Percentiles rank a stretch among this genome's conserved stretches.
Conservation (phyloP, 2,797 vertebrate species). For the Meda fulgida region DNA sequence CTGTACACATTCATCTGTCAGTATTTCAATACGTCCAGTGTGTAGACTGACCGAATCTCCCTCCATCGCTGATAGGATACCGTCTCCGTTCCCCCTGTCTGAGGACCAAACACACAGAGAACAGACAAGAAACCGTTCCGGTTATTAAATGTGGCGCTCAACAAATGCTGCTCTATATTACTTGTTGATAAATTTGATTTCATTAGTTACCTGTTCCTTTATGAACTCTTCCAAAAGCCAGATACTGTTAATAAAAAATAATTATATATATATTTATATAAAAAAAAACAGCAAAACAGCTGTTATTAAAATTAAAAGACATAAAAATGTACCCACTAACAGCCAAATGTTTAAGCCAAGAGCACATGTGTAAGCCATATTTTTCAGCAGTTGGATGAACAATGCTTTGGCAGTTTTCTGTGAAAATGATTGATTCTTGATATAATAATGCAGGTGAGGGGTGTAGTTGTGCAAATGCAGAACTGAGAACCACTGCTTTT, state of each 20-base stretch:
- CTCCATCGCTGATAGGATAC: not conserved
- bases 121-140: not conserved
- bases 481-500: not conserved
- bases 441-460: not conserved
- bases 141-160: not conserved
- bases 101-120: not conserved
- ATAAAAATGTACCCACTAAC: not conserved
- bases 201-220: not conserved
- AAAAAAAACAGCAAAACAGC: not conserved
- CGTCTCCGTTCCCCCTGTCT: not conserved
- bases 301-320: not conserved
- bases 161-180: not conserved
- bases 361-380: not conserved
- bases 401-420: not conserved
- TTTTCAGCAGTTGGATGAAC: not conserved
- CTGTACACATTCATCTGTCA: not conserved
- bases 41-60: not conserved
- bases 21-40: not conserved
- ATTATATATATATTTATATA: too few species aligned
- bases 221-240: not conserved
- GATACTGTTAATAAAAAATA: too few species aligned
- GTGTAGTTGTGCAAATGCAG: not conserved
- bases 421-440: not conserved
- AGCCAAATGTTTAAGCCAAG: not conserved
- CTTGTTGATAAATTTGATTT: not conserved